These are phyloP conservation scores for Bubo blakistoni DNA, from an alignment of 2,113 vertebrate species.

Conservation along the genomic window DNA sequence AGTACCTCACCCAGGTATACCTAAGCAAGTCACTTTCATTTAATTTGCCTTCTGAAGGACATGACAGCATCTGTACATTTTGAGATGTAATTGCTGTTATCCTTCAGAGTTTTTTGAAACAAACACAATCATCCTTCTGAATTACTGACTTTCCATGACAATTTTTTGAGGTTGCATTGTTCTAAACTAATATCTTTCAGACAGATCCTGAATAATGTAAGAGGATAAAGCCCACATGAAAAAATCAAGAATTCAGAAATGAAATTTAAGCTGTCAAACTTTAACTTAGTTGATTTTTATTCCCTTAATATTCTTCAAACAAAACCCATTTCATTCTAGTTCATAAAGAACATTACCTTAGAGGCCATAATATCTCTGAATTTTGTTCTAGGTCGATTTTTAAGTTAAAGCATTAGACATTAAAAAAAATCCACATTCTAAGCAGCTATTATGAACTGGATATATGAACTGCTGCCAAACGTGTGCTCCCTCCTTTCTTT, in stretches of 20 bases:
- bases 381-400: constrained; percentile 53
- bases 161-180: constrained; percentile 72
- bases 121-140: constrained; percentile 77
- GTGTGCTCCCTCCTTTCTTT: neutral
- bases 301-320: constrained; percentile 72
- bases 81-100: constrained; percentile 81
- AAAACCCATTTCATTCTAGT: constrained; percentile 60
- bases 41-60: constrained; percentile 73
- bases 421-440: constrained; percentile 16
- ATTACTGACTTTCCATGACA: constrained; percentile 73
- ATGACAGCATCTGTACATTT: constrained; percentile 70
- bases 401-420: constrained; percentile 43
- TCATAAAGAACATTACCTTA: constrained; percentile 66
- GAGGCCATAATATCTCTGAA: constrained; percentile 46
- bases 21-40: constrained; percentile 73
- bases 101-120: constrained; percentile 75
- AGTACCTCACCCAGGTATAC: constrained; percentile 36
- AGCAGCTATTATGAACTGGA: neutral
- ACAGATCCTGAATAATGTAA: constrained; percentile 80
- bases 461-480: neutral
- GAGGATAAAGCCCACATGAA: constrained; percentile 73
- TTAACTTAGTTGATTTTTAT: constrained; percentile 73
- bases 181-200: constrained; percentile 78
- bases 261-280: constrained; percentile 75
- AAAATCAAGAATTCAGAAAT: constrained; percentile 68